Percentiles rank a stretch among this genome's conserved stretches.
Evolutionary conservation across 2,888 invertebrate species (phyloP).

Genomic region (Drosophila mercatorum): DNA sequence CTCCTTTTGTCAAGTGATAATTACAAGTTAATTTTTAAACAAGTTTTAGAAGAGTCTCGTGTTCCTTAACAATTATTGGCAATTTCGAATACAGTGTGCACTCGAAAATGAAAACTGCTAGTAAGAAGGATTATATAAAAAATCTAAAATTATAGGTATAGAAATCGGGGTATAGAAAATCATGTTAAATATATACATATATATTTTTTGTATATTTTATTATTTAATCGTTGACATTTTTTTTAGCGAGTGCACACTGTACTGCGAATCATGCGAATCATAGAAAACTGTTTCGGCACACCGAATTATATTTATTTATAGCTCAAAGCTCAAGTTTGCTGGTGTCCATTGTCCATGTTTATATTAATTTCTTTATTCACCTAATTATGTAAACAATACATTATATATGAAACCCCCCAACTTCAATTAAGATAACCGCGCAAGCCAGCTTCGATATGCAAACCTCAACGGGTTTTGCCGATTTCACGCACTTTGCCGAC

Average conservation of each 20-base stretch:
- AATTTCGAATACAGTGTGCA: background rate
- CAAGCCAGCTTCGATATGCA: conserved; percentile 85
- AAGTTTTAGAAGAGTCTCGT: background rate
- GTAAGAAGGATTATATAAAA: background rate
- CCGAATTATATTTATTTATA: conserved; percentile 28
- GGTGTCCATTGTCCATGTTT: background rate
- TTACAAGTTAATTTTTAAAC: conserved; percentile 12
- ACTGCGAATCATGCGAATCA: background rate
- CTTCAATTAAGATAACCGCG: conserved; percentile 79
- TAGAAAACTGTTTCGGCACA: conserved; percentile 15
- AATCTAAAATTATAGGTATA: background rate
- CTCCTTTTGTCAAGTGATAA: conserved; percentile 5
- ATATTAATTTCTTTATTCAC: conserved; percentile 11
- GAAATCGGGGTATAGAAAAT: background rate
- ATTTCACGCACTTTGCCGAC: conserved; percentile 88
- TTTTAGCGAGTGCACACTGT: conserved; percentile 3
- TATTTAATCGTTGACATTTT: background rate
- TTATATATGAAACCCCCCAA: conserved; percentile 15
- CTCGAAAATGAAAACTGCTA: background rate
- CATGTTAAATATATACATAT: too few species aligned
- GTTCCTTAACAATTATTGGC: background rate
- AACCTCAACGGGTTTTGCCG: conserved; percentile 86
- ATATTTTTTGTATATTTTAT: background rate
- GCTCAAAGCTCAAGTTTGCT: conserved; percentile 2
- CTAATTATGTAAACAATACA: conserved; percentile 34